Conservation (phyloP, 2,888 invertebrate genomes). For the Hipparchia semele region DNA sequence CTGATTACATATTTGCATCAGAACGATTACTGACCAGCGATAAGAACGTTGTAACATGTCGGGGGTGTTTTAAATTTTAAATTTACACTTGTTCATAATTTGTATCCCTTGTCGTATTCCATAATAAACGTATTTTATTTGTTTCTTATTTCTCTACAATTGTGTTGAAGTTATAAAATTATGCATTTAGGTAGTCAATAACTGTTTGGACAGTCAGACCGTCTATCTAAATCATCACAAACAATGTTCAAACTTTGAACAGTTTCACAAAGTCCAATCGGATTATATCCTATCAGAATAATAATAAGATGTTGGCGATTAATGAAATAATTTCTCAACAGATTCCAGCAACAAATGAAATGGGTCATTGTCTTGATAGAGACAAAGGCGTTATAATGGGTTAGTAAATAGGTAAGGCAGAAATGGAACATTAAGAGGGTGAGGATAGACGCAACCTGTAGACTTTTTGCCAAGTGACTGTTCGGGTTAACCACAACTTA, state of each 20-base stretch:
- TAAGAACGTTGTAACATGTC: too few relatives aligned
- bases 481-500: neutral
- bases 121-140: too few relatives aligned
- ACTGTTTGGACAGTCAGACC: neutral
- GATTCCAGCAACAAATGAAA: neutral
- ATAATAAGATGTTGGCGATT: constrained; percentile 13
- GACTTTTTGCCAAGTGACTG: neutral
- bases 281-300: constrained; percentile 14
- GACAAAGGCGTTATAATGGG: neutral
- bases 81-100: too few relatives aligned
- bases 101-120: too few relatives aligned
- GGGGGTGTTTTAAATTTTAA: too few relatives aligned
- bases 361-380: neutral
- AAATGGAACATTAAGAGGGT: neutral
- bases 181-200: neutral
- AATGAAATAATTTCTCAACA: constrained; percentile 19
- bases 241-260: constrained; percentile 12
- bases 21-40: too few relatives aligned
- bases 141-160: too few relatives aligned
- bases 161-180: too few relatives aligned
- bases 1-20: too few relatives aligned
- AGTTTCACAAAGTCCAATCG: constrained; percentile 13
- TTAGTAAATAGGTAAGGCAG: neutral
- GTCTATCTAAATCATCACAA: constrained; percentile 6
- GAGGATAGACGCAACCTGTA: neutral